A percentile compares a stretch with the other conserved stretches of the same genome.
These are phyloP conservation scores for Scaptomyza polygonia DNA, from an alignment of 2,888 invertebrate genomes.

Conservation along the genomic window DNA sequence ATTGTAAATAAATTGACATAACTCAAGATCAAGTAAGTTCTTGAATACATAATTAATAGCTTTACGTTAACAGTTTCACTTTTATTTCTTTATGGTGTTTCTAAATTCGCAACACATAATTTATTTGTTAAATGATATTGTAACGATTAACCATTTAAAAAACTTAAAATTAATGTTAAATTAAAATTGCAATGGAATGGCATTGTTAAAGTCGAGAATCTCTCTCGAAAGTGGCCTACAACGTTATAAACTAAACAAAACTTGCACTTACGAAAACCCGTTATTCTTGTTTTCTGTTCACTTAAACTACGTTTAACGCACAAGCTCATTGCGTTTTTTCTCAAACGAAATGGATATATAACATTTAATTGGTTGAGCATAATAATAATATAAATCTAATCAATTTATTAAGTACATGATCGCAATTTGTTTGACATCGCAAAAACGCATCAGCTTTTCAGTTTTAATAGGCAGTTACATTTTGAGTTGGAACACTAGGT, in stretches of 20 bases:
- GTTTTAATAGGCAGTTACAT: conserved; percentile 37
- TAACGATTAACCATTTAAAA: too few species aligned
- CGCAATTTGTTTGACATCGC: conserved; percentile 19
- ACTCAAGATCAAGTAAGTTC: conserved; percentile 60
- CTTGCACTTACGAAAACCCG: not conserved
- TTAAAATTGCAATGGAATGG: conserved; percentile 64
- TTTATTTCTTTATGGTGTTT: conserved; percentile 47
- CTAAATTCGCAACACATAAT: conserved; percentile 74
- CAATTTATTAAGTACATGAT: conserved; percentile 21
- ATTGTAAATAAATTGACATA: conserved; percentile 65
- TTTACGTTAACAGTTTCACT: conserved; percentile 12
- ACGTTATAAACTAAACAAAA: conserved; percentile 28
- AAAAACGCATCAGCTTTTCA: conserved; percentile 16
- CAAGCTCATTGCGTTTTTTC: conserved; percentile 25
- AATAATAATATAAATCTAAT: not conserved
- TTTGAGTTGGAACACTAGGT: conserved; percentile 42
- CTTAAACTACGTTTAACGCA: conserved; percentile 29
- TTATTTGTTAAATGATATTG: too few species aligned
- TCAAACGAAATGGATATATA: conserved; percentile 1
- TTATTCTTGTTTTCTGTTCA: not conserved
- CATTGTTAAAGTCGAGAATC: conserved; percentile 76
- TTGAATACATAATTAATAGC: conserved; percentile 30
- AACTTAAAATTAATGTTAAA: conserved; percentile 26
- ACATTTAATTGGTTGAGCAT: not conserved
- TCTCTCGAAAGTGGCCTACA: conserved; percentile 42